Evolutionary conservation across 2,888 invertebrate species (phyloP), one percentile per base, ranked within the genome.

Genomic region (Caenorhabditis japonica): DNA sequence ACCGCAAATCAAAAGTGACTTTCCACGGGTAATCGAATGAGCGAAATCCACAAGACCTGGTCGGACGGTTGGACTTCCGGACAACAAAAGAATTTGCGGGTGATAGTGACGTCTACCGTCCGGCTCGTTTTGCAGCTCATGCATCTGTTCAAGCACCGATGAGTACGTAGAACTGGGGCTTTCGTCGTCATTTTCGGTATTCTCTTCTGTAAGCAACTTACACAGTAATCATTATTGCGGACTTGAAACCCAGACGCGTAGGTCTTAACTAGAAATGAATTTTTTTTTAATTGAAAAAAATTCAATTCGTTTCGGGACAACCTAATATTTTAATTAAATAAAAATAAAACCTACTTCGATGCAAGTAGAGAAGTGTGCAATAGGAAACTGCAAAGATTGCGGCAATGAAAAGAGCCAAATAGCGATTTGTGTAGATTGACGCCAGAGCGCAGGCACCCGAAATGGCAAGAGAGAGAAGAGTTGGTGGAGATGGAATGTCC

Each of bases 41-140:
- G 82, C 78, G 60, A 85, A 82, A 51, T 83, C 85, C 3, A 85
- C 81, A 8, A 81, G 66, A 21, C 77, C 73, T 21, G 82, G 81
- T 8, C 84, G 72, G 10, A 77, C 77, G 1, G 81, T 80, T 0
- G 84, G 84, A 64, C 83, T 83, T 19, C 84, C 84, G 10, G 82
- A 80, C 4, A 84, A 68, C 13, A 85, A 68, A 8, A 84, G 64
- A 3, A 84, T 60, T 59, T 84, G 72, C 17, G 74, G 74, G 27
- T 69, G 68, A 33, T 58, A 74, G 17, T 62, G 74, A 33, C 73
- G 55, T 23, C 44, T 43, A 25, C 38, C 36, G 3, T 69, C 68
- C 0, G 74, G 61, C 21, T 74, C 74, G 19, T 62, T 49, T 33
- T 69, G 68, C 5, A 74, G 19, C 15, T 74, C 66, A 12, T 74